Base-by-base conservation (phyloP, 2,888 invertebrate genomes). In the Lasioglossum oenotherae region DNA sequence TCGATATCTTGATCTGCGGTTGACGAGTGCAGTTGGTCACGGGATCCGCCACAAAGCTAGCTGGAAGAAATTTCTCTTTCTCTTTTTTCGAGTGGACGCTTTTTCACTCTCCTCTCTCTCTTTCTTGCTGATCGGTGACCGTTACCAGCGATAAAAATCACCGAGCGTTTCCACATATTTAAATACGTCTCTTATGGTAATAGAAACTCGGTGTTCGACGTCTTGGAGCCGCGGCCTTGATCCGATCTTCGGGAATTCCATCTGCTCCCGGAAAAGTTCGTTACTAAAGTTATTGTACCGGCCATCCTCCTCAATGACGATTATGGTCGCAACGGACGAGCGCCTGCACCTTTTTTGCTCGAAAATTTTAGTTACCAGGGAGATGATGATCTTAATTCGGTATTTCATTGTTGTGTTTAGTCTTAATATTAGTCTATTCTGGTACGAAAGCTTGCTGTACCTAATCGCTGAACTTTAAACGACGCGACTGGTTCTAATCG, bases 1-100 rank as follows among this genome's bases (percentile, higher is more conserved):
- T 90, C 92, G 90, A 89, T 92, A 91, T 89, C 90, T 92, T 75
- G 90, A 92, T 92, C 88, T 83, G 86, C 38, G 84, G 82, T 75
- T 79, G 87, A 85, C 85, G 88, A 77, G 80, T 79, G 88, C 89
- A 77, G 89, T 87, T 85, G 85, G 84, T 80, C 88, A 84, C 74
- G 81, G 78, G 53, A 80, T 87, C 78, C 83, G 74, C 49, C 87
- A 76, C 75, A 78, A 81, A 73, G 67, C 41, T 74, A 44, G 71
- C 60, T 23, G 60, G 74, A 41, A 41, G n/a, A 80, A 83, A 35
- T 27, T 31, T 31, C 27, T 64, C 60, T 60, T 27, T 60, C 27
- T 27, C 27, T 60, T 60, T 60, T 60, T 53, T 53, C 49, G 27
- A 60, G 60, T 60, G 60, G 60, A 27, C 60, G 60, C 14, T 60